Conservation (phyloP, 2,113 vertebrate species). For the Chamaetylas fuelleborni region DNA sequence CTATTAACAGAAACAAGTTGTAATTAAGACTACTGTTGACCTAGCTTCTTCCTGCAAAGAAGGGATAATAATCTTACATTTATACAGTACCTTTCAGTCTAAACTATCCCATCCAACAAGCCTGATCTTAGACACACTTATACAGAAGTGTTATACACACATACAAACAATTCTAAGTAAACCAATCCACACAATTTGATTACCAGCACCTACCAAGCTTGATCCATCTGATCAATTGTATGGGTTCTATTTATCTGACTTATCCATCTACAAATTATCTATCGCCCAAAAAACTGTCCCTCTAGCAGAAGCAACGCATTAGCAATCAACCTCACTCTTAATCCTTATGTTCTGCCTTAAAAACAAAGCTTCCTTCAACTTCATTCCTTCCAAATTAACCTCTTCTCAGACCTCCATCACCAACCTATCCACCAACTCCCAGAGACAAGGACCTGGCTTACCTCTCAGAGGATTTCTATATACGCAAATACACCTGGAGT, state of each 20-base stretch:
- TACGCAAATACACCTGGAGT: neutral
- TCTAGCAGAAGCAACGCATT: neutral
- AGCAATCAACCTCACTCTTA: neutral
- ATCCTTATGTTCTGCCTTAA: neutral
- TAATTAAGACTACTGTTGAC: constrained; percentile 13
- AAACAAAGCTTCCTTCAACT: neutral
- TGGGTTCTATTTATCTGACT: neutral
- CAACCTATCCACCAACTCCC: neutral
- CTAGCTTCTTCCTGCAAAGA: neutral
- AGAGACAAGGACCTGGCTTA: neutral
- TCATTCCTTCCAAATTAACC: neutral
- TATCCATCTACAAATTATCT: neutral
- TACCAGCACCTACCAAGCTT: neutral
- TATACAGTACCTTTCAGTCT: neutral
- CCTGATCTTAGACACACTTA: neutral
- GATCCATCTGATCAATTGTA: neutral
- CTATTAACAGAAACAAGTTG: constrained; percentile 1
- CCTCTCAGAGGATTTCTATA: neutral
- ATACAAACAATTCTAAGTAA: neutral
- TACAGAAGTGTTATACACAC: neutral
- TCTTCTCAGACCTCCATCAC: neutral
- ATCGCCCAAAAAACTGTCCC: neutral
- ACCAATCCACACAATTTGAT: neutral
- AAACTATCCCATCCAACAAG: neutral
- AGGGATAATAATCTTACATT: neutral